Base-by-base conservation (phyloP, 2,797 vertebrate species). In the Anomalospiza imberbis region DNA sequence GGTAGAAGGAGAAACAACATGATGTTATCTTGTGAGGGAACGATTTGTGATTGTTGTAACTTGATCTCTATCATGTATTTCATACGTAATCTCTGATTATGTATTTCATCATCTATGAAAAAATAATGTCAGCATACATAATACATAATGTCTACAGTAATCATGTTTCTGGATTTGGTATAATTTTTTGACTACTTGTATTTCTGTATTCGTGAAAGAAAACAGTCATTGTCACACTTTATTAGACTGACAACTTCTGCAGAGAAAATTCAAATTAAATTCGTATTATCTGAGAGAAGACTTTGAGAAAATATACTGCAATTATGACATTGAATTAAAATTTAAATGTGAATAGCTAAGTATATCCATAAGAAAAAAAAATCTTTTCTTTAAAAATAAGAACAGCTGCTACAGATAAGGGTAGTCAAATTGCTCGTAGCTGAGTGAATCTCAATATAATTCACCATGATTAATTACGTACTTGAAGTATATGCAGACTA, bases 391-490 rank as follows among this genome's bases (percentile, higher is more conserved):
- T 86, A 73, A 88, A 96, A 92, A 75, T 72, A 78, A 31, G 48
- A 93, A 81, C 65, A 95, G 75, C 66, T 94, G 82, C 65, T 88
- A 72, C 58, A 88, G 88, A 73, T 66, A 92, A 74, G 48, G 21
- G 44, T 25, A 78, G 68, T 78, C 61, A 88, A 75, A 91, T 50
- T 90, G 62, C 71, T 87, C 12, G 38, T 86, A 90, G 80, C 60
- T 79, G 73, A 91, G 45, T 65, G 65, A 91, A 76, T 81, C 66
- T 80, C 88, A 85, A 3, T 67, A 83, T 76, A 91, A 82, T 88
- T 91, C 88, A 80, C 70, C 51, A 31, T 89, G 89, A 95, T 88
- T 93, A 89, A 87, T 88, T 81, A 92, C 1, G 21, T 93, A 92
- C 66, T 96, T 85, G 67, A 84, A 84, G 55, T 79, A 91, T 36